Base-by-base conservation (phyloP, 2,797 vertebrate species). In the Takifugu rubripes region DNA sequence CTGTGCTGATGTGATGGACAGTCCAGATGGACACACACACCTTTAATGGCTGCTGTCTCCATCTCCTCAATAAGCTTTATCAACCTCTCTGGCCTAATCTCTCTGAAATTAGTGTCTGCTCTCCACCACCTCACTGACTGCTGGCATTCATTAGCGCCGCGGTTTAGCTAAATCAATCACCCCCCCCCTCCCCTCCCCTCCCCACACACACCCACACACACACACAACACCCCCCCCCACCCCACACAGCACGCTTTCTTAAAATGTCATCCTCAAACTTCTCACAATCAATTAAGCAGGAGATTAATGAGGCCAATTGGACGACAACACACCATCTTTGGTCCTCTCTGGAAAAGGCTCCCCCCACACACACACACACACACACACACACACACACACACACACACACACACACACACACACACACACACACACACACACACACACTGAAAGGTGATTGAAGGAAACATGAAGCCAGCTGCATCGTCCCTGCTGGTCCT, bases 301-400 rank as follows among this genome's bases (percentile, higher is more conserved):
- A 91, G 90, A 91, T 92, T 91, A 92, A 92, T 90, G 91, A 87
- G 88, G 83, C 89, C 90, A 91, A 92, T 91, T 92, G 91, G 79
- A 82, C 82, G 74, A 87, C 82, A 88, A 91, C 89, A 85, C 77
- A 84, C 86, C 82, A 59, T 60, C 81, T 84, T 83, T 78, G 75
- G 44, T 63, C 61, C 72, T 60, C 52, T 1, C 43, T 59, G 60
- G 64, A 67, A 75, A 75, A 72, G 60, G 70, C 69, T 16, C n/a
- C 6, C 0, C 15, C 16, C 27, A 31, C 49, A 42, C 31, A 45
- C 21, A 49, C 26, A 36, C 42, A 21, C 42, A 44, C 26, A 51
- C 51, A 61, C n/a, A 52, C 52, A 56, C 50, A 45, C 59, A 33
- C 54, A 11, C 46, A 43, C 42, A 26, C 11, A 5, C 15, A 25